Conservation (phyloP, 2,113 vertebrate genomes). For the Peromyscus californicus region DNA sequence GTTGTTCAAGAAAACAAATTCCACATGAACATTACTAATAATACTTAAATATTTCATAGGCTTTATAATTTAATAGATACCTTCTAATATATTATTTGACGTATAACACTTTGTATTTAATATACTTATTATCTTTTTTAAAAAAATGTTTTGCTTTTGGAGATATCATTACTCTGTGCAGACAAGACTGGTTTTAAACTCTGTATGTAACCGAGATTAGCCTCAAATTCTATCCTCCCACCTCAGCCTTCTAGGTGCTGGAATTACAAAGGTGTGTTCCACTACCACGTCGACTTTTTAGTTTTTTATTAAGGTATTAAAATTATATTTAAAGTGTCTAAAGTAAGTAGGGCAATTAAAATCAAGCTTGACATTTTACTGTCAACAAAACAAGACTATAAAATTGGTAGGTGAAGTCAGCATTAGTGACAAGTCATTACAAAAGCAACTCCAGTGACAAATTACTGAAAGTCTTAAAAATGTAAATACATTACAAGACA, state of each 20-base stretch:
- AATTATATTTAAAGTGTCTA: constrained; percentile 65
- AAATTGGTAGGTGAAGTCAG: constrained; percentile 65
- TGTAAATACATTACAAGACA: constrained; percentile 85
- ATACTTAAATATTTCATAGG: constrained; percentile 54
- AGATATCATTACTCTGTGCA: neutral
- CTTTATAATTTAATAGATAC: constrained; percentile 51
- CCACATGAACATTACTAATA: constrained; percentile 52
- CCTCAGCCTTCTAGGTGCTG: neutral
- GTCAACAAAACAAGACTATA: constrained; percentile 65
- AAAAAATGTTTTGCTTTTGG: neutral
- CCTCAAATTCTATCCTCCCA: neutral
- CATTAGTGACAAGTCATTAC: constrained; percentile 72
- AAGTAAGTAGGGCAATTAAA: constrained; percentile 63
- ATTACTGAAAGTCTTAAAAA: constrained; percentile 87
- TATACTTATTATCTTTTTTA: neutral
- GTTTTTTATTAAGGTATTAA: constrained; percentile 47
- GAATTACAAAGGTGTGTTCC: neutral
- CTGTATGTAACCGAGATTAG: neutral
- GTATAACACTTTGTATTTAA: constrained; percentile 52
- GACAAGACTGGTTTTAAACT: neutral
- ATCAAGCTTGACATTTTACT: constrained; percentile 51
- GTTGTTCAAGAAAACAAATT: constrained; percentile 59
- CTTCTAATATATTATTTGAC: constrained; percentile 49
- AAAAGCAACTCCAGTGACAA: constrained; percentile 80
- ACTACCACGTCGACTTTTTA: neutral